A percentile compares a stretch with the other conserved stretches of the same genome.
phyloP scores from a whole-genome alignment of 2,797 vertebrate genomes.

The Poecile montanus region DNA sequence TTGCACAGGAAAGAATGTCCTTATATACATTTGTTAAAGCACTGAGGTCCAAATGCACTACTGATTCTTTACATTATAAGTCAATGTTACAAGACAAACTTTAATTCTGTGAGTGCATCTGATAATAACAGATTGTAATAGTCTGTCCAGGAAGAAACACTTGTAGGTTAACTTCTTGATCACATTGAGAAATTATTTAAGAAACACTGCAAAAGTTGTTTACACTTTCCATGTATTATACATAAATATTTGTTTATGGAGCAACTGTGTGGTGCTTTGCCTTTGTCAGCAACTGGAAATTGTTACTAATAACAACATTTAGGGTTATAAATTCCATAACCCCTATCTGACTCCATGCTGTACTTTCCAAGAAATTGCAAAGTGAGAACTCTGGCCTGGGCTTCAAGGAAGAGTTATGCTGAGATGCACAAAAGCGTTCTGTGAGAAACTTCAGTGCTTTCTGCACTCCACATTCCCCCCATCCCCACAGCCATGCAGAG shows the following conservation, averaged over 20 bases:
- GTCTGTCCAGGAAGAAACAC: constrained; percentile 58
- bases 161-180: constrained; percentile 65
- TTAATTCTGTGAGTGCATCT: not conserved
- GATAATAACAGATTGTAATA: constrained; percentile 20
- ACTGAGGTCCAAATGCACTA: not conserved
- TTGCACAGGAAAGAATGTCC: not conserved
- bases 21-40: constrained; percentile 13
- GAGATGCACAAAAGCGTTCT: constrained; percentile 33
- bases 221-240: constrained; percentile 46
- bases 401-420: constrained; percentile 53
- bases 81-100: constrained; percentile 15
- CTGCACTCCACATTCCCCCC: not conserved
- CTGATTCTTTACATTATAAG: constrained; percentile 29
- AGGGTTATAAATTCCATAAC: constrained; percentile 58
- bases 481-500: not conserved
- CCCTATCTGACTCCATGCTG: constrained; percentile 41
- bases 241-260: constrained; percentile 70
- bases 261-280: constrained; percentile 56
- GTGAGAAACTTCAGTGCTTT: constrained; percentile 36
- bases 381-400: constrained; percentile 54
- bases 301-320: constrained; percentile 45
- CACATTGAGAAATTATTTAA: constrained; percentile 57
- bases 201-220: constrained; percentile 60
- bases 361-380: constrained; percentile 66
- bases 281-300: constrained; percentile 65